Conservation (phyloP, 2,113 vertebrate species). For the Pimephales promelas region DNA sequence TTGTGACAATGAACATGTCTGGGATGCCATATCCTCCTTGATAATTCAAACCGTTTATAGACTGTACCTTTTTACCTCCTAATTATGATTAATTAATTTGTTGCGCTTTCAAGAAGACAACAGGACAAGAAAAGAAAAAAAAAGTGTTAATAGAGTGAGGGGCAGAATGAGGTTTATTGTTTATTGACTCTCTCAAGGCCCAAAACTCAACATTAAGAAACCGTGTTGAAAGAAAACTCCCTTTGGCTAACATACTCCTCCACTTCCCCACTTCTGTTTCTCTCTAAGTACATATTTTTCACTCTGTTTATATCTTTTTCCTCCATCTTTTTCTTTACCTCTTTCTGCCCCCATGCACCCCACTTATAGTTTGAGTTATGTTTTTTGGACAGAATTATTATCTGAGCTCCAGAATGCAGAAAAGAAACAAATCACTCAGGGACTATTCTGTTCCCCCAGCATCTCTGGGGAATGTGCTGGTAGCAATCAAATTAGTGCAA, state of each 20-base stretch:
- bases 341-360: slow-evolving; percentile 20
- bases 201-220: slow-evolving; percentile 30
- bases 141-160: not conserved
- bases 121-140: not conserved
- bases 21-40: not conserved
- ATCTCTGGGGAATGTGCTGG: slow-evolving; percentile 34
- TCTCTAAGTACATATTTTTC: slow-evolving; percentile 30
- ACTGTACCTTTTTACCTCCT: not conserved
- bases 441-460: slow-evolving; percentile 25
- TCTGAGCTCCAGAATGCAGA: slow-evolving; percentile 38
- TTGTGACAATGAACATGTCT: not conserved
- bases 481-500: slow-evolving; percentile 38
- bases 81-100: not conserved
- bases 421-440: slow-evolving; percentile 44
- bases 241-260: slow-evolving; percentile 35
- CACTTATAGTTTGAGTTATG: slow-evolving; percentile 40
- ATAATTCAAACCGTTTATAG: not conserved
- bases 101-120: not conserved
- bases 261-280: slow-evolving; percentile 36
- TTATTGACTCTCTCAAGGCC: not conserved
- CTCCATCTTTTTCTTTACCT: slow-evolving; percentile 19
- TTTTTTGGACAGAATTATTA: slow-evolving; percentile 43
- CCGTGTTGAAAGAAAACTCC: slow-evolving; percentile 39
- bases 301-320: slow-evolving; percentile 13
- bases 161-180: not conserved